Evolutionary conservation across 2,888 invertebrate species (phyloP), one percentile per base, ranked within the genome.

Genomic region (Ormia ochracea): DNA sequence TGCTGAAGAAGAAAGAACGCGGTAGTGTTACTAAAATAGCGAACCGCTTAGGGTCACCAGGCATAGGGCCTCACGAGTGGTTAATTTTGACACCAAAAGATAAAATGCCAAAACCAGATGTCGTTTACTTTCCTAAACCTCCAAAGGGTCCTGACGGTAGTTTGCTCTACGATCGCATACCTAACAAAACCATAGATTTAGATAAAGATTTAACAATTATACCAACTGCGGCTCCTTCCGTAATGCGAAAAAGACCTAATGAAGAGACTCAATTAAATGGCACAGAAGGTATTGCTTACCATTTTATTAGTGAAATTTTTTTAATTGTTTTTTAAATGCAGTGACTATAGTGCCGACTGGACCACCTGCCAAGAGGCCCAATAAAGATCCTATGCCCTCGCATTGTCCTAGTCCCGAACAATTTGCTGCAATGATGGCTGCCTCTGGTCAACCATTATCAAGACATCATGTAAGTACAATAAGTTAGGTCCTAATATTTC

Each of bases 61-160:
- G 91, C 54, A 87, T 89, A 54, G 90, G 91, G 19, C 91, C 91
- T 76, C 93, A 93, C 59, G 91, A 91, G 83, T 90, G 90, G 90
- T 82, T 90, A 45, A 85, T 90, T 73, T 85, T 90, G 36, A 90
- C 90, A 81, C 89, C 90, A 63, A 90, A 89, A 86, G 90, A 90
- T 82, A 92, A 93, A 90, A 92, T 96, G 91, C 96, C 96, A 82
- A 92, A 92, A 90, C 96, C 96, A 38, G 93, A 93, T 84, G 93
- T 94, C 87, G 93, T 95, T 83, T 95, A 95, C 85, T 97, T 96
- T 91, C 97, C 97, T 68, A 95, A 96, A 90, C 97, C 97, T 82
- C 96, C 96, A 56, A 96, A 96, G 90, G 96, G 95, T 77, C 94
- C 90, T 91, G 95, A 97, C 89, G 97, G 96, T 85, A 96, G 96